Base-by-base conservation (phyloP, 1,140 invertebrate genomes). In the Drosophila nasuta region DNA sequence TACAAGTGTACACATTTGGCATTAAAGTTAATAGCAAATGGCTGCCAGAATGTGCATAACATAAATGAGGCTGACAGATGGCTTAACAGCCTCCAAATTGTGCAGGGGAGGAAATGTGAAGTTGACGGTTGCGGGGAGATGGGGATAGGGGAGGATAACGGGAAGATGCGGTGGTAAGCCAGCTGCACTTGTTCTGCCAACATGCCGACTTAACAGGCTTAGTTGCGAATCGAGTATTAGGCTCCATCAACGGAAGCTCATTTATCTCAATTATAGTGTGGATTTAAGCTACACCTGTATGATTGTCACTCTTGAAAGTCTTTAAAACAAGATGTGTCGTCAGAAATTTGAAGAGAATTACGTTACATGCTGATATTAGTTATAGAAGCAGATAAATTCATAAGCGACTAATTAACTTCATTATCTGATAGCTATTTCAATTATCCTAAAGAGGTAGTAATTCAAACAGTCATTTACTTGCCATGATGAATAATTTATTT, bases 1-100 rank as follows among this genome's bases (percentile, higher is more conserved):
- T 20, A 57, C 35, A 17, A 57, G 35, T 57, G 35, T 56, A 60
- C 69, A 56, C 72, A 87, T 82, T 87, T 60, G 83, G 83, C 85
- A 71, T 88, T 88, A 88, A 83, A 88, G 69, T 75, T 88, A 83
- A 88, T 83, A 77, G 56, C 73, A 88, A 88, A 88, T 80, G 80
- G 67, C 83, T 69, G 56, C 54, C 68, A 71, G 59, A 69, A 75
- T 75, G 72, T 69, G 72, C 58, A 70, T 63, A 51, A 63, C 59
- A 63, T 70, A 75, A 75, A 69, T 63, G 66, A 57, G 72, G 13
- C 72, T 63, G 65, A 51, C 72, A 75, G 51, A 43, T 69, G 66
- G 72, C 58, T 63, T 58, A 75, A 74, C 57, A 63, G 41, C 58
- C 62, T 41, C 17, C 35, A 25, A 63, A 58, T 46, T 33, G 17